Percentiles rank a stretch among this genome's conserved stretches.
These are phyloP conservation scores for Drosophila lutescens DNA, from an alignment of 2,888 invertebrate genomes.

Conservation along the genomic window DNA sequence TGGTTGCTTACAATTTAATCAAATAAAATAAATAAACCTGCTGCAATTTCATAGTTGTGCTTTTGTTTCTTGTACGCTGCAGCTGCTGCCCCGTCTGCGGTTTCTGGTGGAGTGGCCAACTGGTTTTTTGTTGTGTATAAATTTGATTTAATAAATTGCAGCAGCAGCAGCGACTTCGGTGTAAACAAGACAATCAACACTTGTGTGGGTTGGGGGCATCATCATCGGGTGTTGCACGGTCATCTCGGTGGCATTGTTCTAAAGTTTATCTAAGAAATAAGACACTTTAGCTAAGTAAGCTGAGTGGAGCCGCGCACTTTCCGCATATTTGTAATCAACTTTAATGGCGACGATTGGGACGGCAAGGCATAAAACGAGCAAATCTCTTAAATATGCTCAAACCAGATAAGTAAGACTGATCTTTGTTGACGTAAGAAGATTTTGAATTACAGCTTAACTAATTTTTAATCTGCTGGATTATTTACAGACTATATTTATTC, in stretches of 20 bases:
- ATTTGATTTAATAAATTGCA: conserved; percentile 75
- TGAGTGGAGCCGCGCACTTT: conserved; percentile 15
- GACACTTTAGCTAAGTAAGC: conserved; percentile 57
- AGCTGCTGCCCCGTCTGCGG: conserved; percentile 24
- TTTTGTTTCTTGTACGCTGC: conserved; percentile 27
- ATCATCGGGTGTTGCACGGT: conserved; percentile 14
- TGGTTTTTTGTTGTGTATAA: conserved; percentile 57
- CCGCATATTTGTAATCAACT: conserved; percentile 17
- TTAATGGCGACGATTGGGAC: conserved; percentile 6
- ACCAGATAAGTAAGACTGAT: conserved; percentile 2
- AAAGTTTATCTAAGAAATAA: conserved; percentile 69
- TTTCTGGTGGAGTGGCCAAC: conserved; percentile 48
- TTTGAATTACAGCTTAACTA: too few species aligned
- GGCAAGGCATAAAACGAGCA: background rate
- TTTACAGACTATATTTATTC: too few species aligned
- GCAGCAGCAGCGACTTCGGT: conserved; percentile 53
- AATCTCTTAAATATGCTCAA: conserved; percentile 2
- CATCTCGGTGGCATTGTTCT: conserved; percentile 66
- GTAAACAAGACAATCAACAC: conserved; percentile 78
- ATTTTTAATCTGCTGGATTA: too few species aligned
- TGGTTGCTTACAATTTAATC: conserved; percentile 65
- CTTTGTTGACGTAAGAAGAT: background rate
- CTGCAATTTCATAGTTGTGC: conserved; percentile 32
- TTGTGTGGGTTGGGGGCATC: conserved; percentile 44
- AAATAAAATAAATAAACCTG: conserved; percentile 66